These are phyloP conservation scores for Calyptomena viridis DNA, from an alignment of 2,113 vertebrate genomes.

Conservation along the genomic window DNA sequence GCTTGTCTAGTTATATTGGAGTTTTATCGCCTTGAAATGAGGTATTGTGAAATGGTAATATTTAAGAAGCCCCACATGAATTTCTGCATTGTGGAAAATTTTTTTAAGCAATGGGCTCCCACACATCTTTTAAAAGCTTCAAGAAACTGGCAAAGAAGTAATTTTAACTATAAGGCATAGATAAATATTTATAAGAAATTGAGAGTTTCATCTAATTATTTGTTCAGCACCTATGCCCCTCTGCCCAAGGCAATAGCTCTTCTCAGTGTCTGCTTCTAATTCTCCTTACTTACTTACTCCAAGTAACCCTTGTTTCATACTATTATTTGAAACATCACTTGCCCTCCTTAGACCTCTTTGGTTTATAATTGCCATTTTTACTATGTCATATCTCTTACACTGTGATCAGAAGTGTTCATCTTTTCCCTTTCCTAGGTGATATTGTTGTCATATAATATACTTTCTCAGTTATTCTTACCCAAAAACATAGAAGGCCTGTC, in stretches of 20 bases:
- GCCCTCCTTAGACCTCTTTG: background rate
- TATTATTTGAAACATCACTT: background rate
- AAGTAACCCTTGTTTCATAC: background rate
- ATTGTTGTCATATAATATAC: conserved; percentile 32
- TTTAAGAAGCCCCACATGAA: background rate
- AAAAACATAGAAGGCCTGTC: background rate
- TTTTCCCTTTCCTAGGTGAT: conserved; percentile 23
- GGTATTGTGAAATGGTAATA: background rate
- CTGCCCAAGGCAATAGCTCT: background rate
- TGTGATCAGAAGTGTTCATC: conserved; percentile 6
- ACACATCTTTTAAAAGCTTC: background rate
- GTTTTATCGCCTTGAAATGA: conserved; percentile 23
- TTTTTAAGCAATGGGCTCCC: background rate
- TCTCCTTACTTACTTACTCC: background rate
- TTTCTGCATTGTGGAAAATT: background rate
- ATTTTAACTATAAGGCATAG: background rate
- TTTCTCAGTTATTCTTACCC: background rate
- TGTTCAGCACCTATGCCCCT: background rate
- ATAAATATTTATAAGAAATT: background rate
- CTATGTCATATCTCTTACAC: background rate
- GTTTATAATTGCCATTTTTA: background rate
- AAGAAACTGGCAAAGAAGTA: background rate
- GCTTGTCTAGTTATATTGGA: background rate
- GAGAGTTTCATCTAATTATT: background rate
- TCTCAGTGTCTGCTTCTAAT: background rate